Base-by-base conservation (phyloP, 1,140 invertebrate species). In the Vollenhovia emeryi region DNA sequence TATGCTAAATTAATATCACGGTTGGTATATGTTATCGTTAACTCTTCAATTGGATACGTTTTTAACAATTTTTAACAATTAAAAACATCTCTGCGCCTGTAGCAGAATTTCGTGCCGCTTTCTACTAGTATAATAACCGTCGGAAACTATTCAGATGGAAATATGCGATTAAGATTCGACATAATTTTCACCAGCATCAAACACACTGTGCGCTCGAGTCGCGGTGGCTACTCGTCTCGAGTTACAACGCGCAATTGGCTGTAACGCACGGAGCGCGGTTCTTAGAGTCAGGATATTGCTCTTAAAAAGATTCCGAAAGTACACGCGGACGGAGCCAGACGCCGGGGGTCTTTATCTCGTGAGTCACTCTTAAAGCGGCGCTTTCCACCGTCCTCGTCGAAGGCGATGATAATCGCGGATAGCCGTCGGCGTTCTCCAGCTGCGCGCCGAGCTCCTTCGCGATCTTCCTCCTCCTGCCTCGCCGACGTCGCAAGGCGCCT, bases 321-420 rank as follows among this genome's bases (percentile, higher is more conserved):
- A 27, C 52, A 82, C 24, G n/a, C n/a, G 15, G 6, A 21, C 13
- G 33, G 11, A 15, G 24, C 9, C 24, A 27, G 24, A 21, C 13
- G 50, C 3, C 24, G 52, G 24, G 24, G 15, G 33, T 57, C 52
- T 74, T 88, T 66, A 85, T 88, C 87, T n/a, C 24, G 71, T 89
- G 87, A 89, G 43, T 89, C 88, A 89, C 33, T 59, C 27, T 76
- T 18, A 15, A 88, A 89, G 62, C 71, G 62, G 48, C 40, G 52
- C 21, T 64, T 59, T 85, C 75, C 60, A 24, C 43, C 15, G n/a
- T 57, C 50, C 13, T 36, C 74, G 84, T 86, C 27, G 84, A 71
- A 45, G 64, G 50, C 48, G 78, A 69, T 33, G 79, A 84, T 84
- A 89, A 86, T 60, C 84, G 75, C n/a, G 75, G 86, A 78, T 45